Evolutionary conservation across 1,140 invertebrate genomes (phyloP), one percentile per base, ranked within the genome.

Genomic region (Condylostylus longicornis): DNA sequence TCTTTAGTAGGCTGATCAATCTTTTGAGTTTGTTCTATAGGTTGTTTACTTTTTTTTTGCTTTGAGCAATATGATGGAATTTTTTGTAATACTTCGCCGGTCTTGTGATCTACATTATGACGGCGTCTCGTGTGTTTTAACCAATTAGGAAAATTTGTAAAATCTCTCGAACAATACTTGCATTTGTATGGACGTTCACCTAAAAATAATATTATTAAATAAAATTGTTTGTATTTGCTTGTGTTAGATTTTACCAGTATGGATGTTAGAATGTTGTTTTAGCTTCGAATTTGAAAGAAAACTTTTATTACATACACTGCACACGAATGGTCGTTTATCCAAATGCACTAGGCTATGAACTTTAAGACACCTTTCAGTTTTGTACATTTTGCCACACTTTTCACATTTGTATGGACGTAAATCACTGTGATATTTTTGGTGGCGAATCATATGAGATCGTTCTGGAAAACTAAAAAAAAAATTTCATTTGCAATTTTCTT

Each of bases 111-210:
- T 8, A 64, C 62, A 44, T 69, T 68, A 39, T 72, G 70, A 13
- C 64, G 54, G 37, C 66, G 57, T 21, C 66, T 51, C 1, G 62
- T 68, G 44, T 71, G 70, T 50, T 71, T 72, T 6, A 69, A 47
- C 61, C 68, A 69, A 49, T 71, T 72, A 2, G 67, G 64, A 48
- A 67, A 67, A 41, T 69, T 65, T 5, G 66, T 69, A 46, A 72
- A 72, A 33, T 61, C 63, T 3, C 63, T 61, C 23, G 66, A 56
- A 44, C 70, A 72, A 46, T 66, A 68, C 41, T 64, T 64, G 48
- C 70, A 72, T 37, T 61, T 65, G 38, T 63, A 69, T 0, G 69
- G 68, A 6, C 65, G 50, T 49, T 65, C 64, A 2, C 66, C 60
- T 12, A n/a, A 7, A 15, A 15, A 15, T n/a, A n/a, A n/a, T n/a